These are phyloP conservation scores for Ciconia maguari DNA, from an alignment of 2,113 vertebrate genomes.

Conservation along the genomic window DNA sequence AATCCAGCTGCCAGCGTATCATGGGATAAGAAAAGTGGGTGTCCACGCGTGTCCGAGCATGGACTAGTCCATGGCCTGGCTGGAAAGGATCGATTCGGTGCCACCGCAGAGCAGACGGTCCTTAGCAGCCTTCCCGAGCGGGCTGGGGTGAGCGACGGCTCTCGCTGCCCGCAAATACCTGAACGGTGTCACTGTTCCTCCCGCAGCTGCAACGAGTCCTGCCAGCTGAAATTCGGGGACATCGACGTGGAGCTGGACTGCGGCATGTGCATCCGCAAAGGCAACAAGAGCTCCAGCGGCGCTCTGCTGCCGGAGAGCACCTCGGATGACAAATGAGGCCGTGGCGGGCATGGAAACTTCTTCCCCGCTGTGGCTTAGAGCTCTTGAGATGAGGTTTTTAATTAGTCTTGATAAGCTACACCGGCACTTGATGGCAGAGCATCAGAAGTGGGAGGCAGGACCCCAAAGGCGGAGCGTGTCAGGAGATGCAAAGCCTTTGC, in stretches of 20 bases:
- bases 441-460: neutral
- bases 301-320: neutral
- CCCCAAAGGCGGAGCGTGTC: fast-evolving
- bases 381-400: neutral
- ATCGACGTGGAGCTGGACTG: constrained; percentile 60
- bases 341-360: neutral
- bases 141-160: neutral
- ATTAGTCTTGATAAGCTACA: neutral
- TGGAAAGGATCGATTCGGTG: neutral
- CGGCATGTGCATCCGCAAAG: neutral
- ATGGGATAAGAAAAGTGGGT: fast-evolving
- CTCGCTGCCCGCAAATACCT: neutral
- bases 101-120: fast-evolving
- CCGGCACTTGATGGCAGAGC: neutral
- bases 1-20: fast-evolving
- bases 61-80: neutral
- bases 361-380: neutral
- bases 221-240: constrained; percentile 4
- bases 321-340: constrained; percentile 10
- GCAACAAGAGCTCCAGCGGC: neutral
- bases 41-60: fast-evolving
- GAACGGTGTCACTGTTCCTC: neutral
- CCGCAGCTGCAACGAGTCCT: constrained; percentile 45
- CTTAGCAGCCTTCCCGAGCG: neutral
- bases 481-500: neutral